phyloP scores from a whole-genome alignment of 2,113 vertebrate species.

The Illadopsis cleaveri region DNA sequence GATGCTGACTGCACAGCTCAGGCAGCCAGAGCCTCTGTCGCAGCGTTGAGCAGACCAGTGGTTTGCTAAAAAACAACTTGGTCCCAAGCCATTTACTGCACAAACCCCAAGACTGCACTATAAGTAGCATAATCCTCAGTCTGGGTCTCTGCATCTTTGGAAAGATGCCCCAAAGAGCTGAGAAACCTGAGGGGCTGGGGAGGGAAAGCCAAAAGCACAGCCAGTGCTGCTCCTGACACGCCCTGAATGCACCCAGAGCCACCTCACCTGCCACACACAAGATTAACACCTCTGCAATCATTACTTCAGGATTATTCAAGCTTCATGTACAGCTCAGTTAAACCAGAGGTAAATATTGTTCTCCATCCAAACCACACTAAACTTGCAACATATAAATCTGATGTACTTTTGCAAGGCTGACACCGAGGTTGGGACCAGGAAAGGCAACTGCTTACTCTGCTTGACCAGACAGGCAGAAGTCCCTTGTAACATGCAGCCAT shows the following conservation, averaged over 20 bases:
- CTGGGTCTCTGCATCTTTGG: rapidly evolving
- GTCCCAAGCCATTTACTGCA: too few species aligned
- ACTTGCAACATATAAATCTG: background rate
- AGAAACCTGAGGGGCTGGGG: background rate
- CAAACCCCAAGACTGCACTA: background rate
- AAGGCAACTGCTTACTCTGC: background rate
- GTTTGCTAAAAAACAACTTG: background rate
- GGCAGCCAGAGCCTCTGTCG: background rate
- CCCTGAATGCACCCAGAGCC: rapidly evolving
- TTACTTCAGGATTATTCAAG: background rate
- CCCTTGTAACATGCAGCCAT: rapidly evolving
- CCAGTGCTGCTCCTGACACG: rapidly evolving
- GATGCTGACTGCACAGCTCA: rapidly evolving
- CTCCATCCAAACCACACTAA: background rate
- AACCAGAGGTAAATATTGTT: background rate
- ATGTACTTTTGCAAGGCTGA: background rate
- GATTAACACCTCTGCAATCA: background rate
- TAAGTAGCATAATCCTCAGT: background rate
- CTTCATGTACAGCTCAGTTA: background rate
- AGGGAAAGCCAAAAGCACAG: background rate
- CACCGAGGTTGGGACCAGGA: background rate
- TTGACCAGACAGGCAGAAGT: background rate
- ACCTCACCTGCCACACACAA: background rate
- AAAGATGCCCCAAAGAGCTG: background rate
- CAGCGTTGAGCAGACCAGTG: rapidly evolving